phyloP scores from a whole-genome alignment of 2,888 invertebrate genomes.

The Troilus luridus region DNA sequence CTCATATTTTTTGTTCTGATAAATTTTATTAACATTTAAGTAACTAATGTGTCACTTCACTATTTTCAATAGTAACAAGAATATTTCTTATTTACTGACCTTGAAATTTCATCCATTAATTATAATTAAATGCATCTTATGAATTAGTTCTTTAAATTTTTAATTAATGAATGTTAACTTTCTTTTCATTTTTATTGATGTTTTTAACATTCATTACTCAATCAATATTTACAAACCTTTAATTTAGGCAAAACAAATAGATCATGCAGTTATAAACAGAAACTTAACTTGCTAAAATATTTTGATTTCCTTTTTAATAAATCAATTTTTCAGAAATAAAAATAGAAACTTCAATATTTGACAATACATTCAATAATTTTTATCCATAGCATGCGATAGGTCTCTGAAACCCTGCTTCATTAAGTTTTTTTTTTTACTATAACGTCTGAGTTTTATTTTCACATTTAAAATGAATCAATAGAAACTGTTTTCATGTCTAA shows the following conservation, averaged over 20 bases:
- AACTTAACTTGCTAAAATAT: not conserved
- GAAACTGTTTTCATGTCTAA: too few relatives aligned
- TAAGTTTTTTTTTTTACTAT: too few relatives aligned
- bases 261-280: not conserved
- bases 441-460: too few relatives aligned
- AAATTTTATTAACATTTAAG: not conserved
- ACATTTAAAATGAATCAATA: too few relatives aligned
- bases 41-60: not conserved
- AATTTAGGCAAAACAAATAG: not conserved
- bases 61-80: not conserved
- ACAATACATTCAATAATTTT: not conserved
- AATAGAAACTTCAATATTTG: not conserved
- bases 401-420: not conserved
- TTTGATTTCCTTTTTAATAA: not conserved
- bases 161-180: not conserved
- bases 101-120: not conserved
- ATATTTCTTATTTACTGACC: not conserved
- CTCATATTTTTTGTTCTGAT: slow-evolving; percentile 12
- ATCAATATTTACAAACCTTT: not conserved
- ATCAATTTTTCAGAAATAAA: not conserved
- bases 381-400: not conserved
- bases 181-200: not conserved
- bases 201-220: not conserved
- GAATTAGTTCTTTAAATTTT: not conserved
- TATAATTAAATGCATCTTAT: not conserved